A percentile compares a stretch with the other conserved stretches of the same genome.
Evolutionary conservation across 2,888 invertebrate genomes (phyloP).

Genomic region (Leucozona laternaria): DNA sequence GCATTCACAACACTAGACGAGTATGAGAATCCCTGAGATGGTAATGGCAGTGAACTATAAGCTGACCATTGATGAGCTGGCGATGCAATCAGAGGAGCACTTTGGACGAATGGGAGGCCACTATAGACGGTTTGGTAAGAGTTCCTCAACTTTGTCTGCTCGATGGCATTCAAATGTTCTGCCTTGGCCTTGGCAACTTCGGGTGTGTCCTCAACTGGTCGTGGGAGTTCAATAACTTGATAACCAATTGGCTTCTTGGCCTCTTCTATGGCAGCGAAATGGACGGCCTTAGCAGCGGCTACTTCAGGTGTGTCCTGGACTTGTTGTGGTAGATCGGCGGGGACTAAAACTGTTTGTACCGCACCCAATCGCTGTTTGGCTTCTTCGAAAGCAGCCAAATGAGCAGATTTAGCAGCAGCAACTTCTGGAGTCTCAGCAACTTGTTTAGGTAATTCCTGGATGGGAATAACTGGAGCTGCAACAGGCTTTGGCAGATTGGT

Average conservation of each 20-base stretch:
- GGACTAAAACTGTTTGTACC: too few species aligned
- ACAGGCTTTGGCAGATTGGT: slow-evolving; percentile 85
- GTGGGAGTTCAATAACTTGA: neutral
- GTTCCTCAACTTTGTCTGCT: slow-evolving; percentile 77
- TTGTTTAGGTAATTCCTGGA: neutral
- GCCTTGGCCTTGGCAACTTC: slow-evolving; percentile 78
- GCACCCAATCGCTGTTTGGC: neutral
- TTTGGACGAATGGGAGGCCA: slow-evolving; percentile 29
- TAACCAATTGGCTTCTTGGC: neutral
- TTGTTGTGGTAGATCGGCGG: neutral
- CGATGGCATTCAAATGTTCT: slow-evolving; percentile 81
- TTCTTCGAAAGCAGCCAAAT: slow-evolving; percentile 1
- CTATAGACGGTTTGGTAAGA: slow-evolving; percentile 48
- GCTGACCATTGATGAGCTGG: neutral
- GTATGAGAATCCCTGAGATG: neutral
- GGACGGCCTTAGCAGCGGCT: neutral
- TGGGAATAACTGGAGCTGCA: slow-evolving; percentile 78
- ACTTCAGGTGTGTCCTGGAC: slow-evolving; percentile 4
- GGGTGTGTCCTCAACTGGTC: neutral
- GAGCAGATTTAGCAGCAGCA: slow-evolving; percentile 1
- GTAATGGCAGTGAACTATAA: neutral
- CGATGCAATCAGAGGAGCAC: slow-evolving; percentile 25
- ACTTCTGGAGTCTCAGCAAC: slow-evolving; percentile 1
- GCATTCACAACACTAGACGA: neutral
- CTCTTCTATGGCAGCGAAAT: slow-evolving; percentile 2